phyloP scores from a whole-genome alignment of 1,140 invertebrate species.

The Aphis craccivora region DNA sequence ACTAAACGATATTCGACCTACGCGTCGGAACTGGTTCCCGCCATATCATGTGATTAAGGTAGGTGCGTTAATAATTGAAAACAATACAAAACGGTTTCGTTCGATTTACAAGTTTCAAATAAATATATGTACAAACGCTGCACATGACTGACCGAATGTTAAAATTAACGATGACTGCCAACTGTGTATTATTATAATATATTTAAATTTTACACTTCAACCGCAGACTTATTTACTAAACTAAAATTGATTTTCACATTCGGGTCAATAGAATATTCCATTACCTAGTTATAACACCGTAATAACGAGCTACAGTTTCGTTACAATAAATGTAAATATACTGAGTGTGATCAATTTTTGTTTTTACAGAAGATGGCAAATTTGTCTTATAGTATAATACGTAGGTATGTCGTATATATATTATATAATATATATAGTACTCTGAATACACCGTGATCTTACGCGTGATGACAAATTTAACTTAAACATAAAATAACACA shows the following conservation, averaged over 20 bases:
- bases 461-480: neutral
- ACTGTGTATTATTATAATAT: neutral
- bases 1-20: constrained; percentile 39
- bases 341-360: neutral
- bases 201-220: neutral
- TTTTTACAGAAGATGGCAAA: neutral
- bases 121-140: neutral
- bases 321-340: neutral
- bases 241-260: neutral
- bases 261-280: neutral
- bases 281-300: neutral
- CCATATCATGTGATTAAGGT: neutral
- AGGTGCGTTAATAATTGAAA: constrained; percentile 17
- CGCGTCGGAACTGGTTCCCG: constrained; percentile 36
- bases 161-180: neutral
- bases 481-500: neutral
- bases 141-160: too few species aligned
- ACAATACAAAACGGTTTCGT: neutral
- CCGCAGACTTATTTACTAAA: neutral
- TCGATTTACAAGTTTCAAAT: neutral
- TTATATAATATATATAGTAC: neutral
- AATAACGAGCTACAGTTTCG: neutral
- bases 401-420: too few species aligned
- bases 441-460: neutral
- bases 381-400: neutral